Percentiles rank a stretch among this genome's conserved stretches.
Conservation (phyloP, 1,140 invertebrate species). For the Odontomachus brunneus region DNA sequence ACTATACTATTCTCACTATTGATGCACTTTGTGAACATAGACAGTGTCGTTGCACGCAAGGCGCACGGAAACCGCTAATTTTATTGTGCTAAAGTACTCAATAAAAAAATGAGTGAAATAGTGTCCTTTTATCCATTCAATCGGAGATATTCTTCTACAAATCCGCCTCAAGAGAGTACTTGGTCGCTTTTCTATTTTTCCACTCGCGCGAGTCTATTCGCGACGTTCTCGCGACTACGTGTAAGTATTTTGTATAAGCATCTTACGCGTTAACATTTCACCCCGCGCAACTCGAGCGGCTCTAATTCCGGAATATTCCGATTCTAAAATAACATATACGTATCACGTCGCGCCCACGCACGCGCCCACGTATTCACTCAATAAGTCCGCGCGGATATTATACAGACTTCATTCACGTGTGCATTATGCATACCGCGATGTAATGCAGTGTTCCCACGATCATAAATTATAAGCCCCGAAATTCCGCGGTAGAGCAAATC, state of each 20-base stretch:
- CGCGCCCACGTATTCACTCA: slow-evolving; percentile 12
- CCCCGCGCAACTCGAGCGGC: neutral
- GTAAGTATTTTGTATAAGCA: neutral
- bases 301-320: slow-evolving; percentile 44
- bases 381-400: slow-evolving; percentile 35
- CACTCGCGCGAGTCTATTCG: neutral
- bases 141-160: no score
- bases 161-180: no score
- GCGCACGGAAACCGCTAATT: no score
- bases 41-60: no score
- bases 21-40: no score
- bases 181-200: neutral
- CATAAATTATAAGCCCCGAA: slow-evolving; percentile 48
- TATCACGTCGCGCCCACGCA: slow-evolving; percentile 13
- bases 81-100: no score
- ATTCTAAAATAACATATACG: slow-evolving; percentile 12
- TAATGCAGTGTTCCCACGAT: slow-evolving; percentile 31
- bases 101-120: no score
- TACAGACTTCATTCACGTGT: slow-evolving; percentile 37
- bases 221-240: neutral
- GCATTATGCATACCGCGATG: slow-evolving; percentile 23
- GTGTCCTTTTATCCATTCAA: no score
- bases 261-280: slow-evolving; percentile 24
- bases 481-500: slow-evolving; percentile 37
- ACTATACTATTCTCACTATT: no score